Conservation (phyloP, 2,113 vertebrate genomes). For the Otis tarda region DNA sequence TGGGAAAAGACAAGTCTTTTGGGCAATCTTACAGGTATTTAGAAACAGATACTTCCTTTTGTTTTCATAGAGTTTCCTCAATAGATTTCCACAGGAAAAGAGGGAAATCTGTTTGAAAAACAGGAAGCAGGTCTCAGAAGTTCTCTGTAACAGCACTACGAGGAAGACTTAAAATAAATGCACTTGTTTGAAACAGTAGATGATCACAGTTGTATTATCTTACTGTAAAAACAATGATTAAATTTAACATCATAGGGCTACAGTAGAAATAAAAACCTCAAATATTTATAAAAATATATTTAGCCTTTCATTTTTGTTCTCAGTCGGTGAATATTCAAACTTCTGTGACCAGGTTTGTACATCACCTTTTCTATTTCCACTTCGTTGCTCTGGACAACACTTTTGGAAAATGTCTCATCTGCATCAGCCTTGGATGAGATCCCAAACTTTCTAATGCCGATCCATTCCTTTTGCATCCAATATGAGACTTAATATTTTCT, state of each 20-base stretch:
- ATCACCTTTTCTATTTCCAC: not conserved
- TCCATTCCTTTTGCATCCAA: not conserved
- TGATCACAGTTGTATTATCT: not conserved
- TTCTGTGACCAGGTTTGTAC: not conserved
- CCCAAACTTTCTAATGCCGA: not conserved
- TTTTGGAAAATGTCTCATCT: not conserved
- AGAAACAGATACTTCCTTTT: constrained; percentile 53
- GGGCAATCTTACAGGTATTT: not conserved
- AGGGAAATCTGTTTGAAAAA: constrained; percentile 39
- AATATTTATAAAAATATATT: not conserved
- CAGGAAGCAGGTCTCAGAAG: constrained; percentile 53
- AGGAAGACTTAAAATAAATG: constrained; percentile 47
- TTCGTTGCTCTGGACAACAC: not conserved
- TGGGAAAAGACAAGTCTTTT: not conserved
- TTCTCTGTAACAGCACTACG: not conserved
- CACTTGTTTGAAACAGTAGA: not conserved
- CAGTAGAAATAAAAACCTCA: not conserved
- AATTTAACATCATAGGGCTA: not conserved
- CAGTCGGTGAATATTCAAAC: not conserved
- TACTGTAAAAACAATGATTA: not conserved
- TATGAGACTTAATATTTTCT: not conserved
- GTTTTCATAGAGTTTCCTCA: constrained; percentile 60
- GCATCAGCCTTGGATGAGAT: not conserved
- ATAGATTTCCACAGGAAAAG: constrained; percentile 54
- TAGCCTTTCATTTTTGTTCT: not conserved